phyloP scores from a whole-genome alignment of 2,113 vertebrate genomes.

The Pseudorasbora parva region DNA sequence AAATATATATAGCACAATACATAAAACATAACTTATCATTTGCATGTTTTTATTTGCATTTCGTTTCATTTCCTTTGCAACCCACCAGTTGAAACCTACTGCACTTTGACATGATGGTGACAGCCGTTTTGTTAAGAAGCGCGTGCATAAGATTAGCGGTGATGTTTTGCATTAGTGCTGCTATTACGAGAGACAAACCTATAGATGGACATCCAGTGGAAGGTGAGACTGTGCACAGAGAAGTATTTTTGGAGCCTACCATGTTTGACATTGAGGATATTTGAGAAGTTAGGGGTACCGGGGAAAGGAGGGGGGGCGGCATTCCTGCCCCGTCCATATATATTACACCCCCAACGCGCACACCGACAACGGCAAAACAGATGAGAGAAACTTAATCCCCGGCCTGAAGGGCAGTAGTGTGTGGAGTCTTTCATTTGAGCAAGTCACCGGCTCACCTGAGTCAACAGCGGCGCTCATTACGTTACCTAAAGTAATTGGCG shows the following conservation, averaged over 20 bases:
- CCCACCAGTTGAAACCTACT: neutral
- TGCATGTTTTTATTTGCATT: neutral
- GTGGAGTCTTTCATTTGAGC: constrained; percentile 48
- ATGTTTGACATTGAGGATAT: constrained; percentile 48
- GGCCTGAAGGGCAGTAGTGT: constrained; percentile 51
- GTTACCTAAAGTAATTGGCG: constrained; percentile 55
- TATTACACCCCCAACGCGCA: constrained; percentile 43
- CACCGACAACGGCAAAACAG: constrained; percentile 44
- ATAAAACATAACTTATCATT: neutral
- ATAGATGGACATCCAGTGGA: constrained; percentile 47
- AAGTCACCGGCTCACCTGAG: constrained; percentile 55
- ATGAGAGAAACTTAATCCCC: constrained; percentile 53
- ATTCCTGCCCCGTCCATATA: constrained; percentile 53
- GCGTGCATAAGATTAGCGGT: neutral
- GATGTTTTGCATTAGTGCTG: constrained; percentile 23
- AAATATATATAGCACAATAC: neutral
- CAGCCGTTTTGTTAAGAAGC: neutral
- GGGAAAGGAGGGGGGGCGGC: constrained; percentile 15
- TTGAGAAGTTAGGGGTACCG: constrained; percentile 35
- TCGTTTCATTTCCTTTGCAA: neutral
- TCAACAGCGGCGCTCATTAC: constrained; percentile 55
- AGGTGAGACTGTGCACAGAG: constrained; percentile 6
- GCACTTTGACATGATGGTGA: neutral
- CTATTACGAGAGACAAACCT: constrained; percentile 36
- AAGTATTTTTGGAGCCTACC: constrained; percentile 53